Conservation (phyloP, 2,113 vertebrate species). For the Nothocercus nigrocapillus region DNA sequence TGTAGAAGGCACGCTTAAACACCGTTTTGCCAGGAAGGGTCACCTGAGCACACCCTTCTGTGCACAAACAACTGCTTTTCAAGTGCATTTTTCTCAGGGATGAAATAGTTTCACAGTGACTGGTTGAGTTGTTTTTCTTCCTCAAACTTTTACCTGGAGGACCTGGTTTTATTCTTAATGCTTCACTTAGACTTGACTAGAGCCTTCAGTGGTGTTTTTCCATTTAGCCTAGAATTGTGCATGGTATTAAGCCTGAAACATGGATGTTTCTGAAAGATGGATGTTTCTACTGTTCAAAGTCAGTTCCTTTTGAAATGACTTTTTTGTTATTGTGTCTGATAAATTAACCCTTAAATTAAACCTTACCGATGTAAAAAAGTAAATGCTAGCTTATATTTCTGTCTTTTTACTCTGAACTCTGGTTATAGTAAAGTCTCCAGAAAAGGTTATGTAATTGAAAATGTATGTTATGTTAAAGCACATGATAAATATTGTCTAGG, state of each 20-base stretch:
- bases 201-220: not conserved
- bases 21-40: not conserved
- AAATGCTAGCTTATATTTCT: not conserved
- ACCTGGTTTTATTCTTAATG: not conserved
- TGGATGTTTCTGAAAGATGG: not conserved
- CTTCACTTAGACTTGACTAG: not conserved
- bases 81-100: not conserved
- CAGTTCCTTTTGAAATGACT: not conserved
- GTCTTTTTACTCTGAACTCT: not conserved
- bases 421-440: not conserved
- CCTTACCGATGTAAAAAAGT: not conserved
- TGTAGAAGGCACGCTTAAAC: not conserved
- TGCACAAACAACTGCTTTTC: not conserved
- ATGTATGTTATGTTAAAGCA: not conserved
- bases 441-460: not conserved
- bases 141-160: not conserved
- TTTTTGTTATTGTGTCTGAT: not conserved
- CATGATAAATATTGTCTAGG: not conserved
- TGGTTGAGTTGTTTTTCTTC: not conserved
- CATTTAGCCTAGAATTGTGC: not conserved
- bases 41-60: fast-evolving
- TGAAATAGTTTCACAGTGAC: not conserved
- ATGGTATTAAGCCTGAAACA: not conserved
- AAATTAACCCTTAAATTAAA: not conserved
- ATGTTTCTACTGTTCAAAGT: not conserved